Conservation (phyloP, 2,888 invertebrate genomes). For the Lomographa bimaculata region DNA sequence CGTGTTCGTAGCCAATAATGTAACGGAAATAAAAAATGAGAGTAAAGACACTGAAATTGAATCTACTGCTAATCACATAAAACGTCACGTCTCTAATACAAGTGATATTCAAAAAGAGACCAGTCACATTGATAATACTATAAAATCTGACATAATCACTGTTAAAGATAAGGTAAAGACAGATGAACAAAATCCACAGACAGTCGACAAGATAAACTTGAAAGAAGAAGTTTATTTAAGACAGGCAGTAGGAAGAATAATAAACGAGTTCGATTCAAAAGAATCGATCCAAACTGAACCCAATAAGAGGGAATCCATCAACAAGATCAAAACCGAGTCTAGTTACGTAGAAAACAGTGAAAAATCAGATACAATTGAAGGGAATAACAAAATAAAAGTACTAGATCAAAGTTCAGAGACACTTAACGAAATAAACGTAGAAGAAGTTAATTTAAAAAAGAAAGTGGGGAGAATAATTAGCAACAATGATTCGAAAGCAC, state of each 20-base stretch:
- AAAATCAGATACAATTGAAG: too few relatives aligned
- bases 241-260: slow-evolving; percentile 57
- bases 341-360: too few relatives aligned
- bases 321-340: too few relatives aligned
- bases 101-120: too few relatives aligned
- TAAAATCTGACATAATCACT: too few relatives aligned
- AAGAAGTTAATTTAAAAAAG: too few relatives aligned
- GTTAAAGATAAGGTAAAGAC: not conserved
- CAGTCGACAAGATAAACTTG: slow-evolving; percentile 23
- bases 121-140: too few relatives aligned
- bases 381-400: too few relatives aligned
- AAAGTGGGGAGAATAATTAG: too few relatives aligned
- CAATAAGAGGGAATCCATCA: slow-evolving; percentile 33
- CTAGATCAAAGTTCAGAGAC: too few relatives aligned
- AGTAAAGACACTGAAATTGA: not conserved
- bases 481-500: too few relatives aligned
- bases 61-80: not conserved
- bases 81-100: slow-evolving; percentile 3
- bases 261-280: slow-evolving; percentile 39
- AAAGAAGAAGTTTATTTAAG: slow-evolving; percentile 46
- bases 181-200: not conserved
- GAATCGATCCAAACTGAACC: slow-evolving; percentile 25
- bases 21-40: not conserved
- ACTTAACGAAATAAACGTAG: too few relatives aligned
- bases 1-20: slow-evolving; percentile 1